A percentile compares a stretch with the other conserved stretches of the same genome.
Conservation (phyloP, 2,888 invertebrate species). For the Xylocampa areola region DNA sequence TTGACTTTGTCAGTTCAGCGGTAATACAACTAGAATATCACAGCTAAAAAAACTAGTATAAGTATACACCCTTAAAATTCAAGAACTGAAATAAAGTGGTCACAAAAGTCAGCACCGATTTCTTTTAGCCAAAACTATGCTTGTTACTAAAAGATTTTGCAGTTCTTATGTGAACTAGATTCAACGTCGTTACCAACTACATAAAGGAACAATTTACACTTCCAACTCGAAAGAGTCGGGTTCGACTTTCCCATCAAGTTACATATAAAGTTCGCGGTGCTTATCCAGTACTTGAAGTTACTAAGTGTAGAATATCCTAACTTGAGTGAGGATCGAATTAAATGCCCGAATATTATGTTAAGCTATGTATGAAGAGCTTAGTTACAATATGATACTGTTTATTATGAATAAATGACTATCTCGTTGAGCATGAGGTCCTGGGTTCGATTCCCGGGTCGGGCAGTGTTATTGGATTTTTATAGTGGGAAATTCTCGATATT, state of each 20-base stretch:
- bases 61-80: not conserved
- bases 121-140: not conserved
- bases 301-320: conserved; percentile 24
- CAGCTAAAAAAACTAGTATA: too few relatives aligned
- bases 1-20: too few relatives aligned
- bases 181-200: conserved; percentile 31
- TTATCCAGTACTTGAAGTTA: conserved; percentile 23
- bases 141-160: conserved; percentile 36
- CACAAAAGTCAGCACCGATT: not conserved
- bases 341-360: not conserved
- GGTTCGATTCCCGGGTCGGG: too few relatives aligned
- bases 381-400: too few relatives aligned
- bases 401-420: too few relatives aligned
- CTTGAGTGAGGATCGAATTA: conserved; percentile 17
- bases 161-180: conserved; percentile 15
- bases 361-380: conserved; percentile 2
- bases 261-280: conserved; percentile 17
- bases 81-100: not conserved
- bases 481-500: too few relatives aligned
- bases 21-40: too few relatives aligned
- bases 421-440: too few relatives aligned
- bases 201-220: conserved; percentile 34
- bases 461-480: too few relatives aligned
- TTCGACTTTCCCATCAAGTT: conserved; percentile 15
- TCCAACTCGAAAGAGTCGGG: conserved; percentile 38